These are phyloP conservation scores for Epinephelus moara DNA, from an alignment of 2,113 vertebrate genomes.

Conservation along the genomic window DNA sequence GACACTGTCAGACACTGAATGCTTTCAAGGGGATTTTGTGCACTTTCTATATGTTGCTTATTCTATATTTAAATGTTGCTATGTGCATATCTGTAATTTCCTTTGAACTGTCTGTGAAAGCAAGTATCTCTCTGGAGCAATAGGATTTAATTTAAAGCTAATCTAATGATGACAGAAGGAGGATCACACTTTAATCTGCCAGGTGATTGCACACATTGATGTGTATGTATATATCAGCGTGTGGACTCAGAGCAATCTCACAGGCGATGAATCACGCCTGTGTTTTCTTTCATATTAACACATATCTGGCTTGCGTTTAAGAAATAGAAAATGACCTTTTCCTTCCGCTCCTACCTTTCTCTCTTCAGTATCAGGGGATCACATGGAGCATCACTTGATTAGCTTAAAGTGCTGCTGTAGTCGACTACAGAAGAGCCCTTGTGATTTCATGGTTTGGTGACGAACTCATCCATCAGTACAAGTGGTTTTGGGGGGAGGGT, in stretches of 20 bases:
- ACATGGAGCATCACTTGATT: slow-evolving; percentile 79
- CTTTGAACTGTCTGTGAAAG: no score
- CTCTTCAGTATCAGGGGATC: slow-evolving; percentile 51
- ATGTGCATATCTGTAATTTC: no score
- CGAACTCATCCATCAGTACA: neutral
- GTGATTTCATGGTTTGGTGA: slow-evolving; percentile 42
- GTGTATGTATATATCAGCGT: no score
- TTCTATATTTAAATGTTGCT: no score
- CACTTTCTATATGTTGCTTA: no score
- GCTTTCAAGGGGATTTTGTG: no score
- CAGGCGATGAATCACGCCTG: neutral
- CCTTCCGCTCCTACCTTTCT: slow-evolving; percentile 2
- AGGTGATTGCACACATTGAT: no score
- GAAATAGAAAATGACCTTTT: slow-evolving; percentile 17
- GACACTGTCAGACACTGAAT: no score
- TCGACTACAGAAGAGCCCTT: slow-evolving; percentile 53
- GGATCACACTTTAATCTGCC: no score
- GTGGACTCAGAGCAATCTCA: neutral
- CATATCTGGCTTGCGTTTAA: neutral
- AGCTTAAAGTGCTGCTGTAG: slow-evolving; percentile 18
- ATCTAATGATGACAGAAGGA: no score
- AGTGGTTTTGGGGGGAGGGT: neutral
- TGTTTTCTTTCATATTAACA: neutral
- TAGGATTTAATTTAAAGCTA: no score
- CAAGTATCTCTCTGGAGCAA: no score